Evolutionary conservation across 2,797 vertebrate species (phyloP), one percentile per base, ranked within the genome.

Genomic region (Dromococcyx pavoninus): DNA sequence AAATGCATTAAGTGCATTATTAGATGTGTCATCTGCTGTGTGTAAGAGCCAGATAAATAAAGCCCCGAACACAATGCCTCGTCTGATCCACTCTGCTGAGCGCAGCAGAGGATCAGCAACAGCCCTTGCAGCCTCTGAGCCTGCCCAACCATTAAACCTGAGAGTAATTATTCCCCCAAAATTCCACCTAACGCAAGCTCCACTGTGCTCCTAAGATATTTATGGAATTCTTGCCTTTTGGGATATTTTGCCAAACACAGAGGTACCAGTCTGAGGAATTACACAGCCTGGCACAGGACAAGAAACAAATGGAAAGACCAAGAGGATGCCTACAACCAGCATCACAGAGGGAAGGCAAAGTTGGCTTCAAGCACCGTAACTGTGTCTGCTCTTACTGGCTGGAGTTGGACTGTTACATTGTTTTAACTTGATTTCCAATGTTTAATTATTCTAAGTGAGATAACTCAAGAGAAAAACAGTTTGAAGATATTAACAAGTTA

Each of bases 401-500:
- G 56, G 37, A 91, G 4, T 48, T 2, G 1, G 17, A 46, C 44
- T 28, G 13, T 32, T 87, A 50, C 70, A 35, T 73, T 91, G 85
- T 62, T 75, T 90, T 87, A 80, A 93, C 91, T 88, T 73, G 48
- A 81, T 88, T 92, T 83, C 76, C 72, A 57, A 7, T 46, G 48
- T 76, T 91, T 92, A 90, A 95, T 93, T 91, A 92, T 90, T 79
- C 37, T 57, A 75, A 69, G 60, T 9, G 43, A 87, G 94, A 92
- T 92, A 95, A 89, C 88, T 69, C n/a, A 10, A 13, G 30, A 60
- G 54, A 32, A 62, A 67, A 86, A 7, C 0, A 39, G 22, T 18
- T 32, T 14, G 22, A 74, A 88, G 53, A 56, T 24, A 13, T 44
- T 57, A 33, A 43, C 24, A 25, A 80, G 21, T 17, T 60, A 58